Base-by-base conservation (phyloP, 2,888 invertebrate genomes). In the Dynastes tityus region DNA sequence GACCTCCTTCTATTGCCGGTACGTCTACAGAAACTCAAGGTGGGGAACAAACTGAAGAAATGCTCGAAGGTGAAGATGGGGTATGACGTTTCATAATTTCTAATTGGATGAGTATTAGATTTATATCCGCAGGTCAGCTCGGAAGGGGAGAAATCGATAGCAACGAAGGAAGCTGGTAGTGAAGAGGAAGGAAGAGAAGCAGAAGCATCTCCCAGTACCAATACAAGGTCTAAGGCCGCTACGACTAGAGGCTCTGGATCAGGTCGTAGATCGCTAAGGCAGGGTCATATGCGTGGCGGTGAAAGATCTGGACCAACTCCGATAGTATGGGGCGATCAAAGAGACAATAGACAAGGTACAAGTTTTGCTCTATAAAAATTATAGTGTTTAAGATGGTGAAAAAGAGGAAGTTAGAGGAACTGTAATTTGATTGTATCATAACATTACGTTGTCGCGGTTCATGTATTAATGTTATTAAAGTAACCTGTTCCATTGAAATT, bases 181-280 rank as follows among this genome's bases (percentile, higher is more conserved):
- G 88, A 88, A 80, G 95, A 95, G 87, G 95, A 95, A 86, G 95
- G 94, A 2, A 92, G 95, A 73, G 95, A 95, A 89, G 95, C 95
- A 1, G 95, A 95, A 88, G 95, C 95, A 1, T 92, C 92, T 0
- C 92, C 92, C 2, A 92, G 92, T 27, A 91, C 91, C 68, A 92
- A 92, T 81, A 91, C 92, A 3, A 88, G 92, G 78, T 87, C 85
- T 58, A 77, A 81, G 29, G 84, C 79, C 73, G 84, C 77, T 77
- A 83, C 84, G 78, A 85, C 22, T 68, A 84, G 65, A 58, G 82
- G 83, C 6, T 40, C 70, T 27, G 77, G 81, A 61, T 78, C 81
- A 11, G 89, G 80, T 87, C 89, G 78, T 76, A 86, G 81, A 61
- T 80, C 82, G 1, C 37, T 82, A 65, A 82, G 84, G 37, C 81